A percentile compares a stretch with the other conserved stretches of the same genome.
These are phyloP conservation scores for Scaptomyza tumidula DNA, from an alignment of 2,888 invertebrate genomes.

Conservation along the genomic window DNA sequence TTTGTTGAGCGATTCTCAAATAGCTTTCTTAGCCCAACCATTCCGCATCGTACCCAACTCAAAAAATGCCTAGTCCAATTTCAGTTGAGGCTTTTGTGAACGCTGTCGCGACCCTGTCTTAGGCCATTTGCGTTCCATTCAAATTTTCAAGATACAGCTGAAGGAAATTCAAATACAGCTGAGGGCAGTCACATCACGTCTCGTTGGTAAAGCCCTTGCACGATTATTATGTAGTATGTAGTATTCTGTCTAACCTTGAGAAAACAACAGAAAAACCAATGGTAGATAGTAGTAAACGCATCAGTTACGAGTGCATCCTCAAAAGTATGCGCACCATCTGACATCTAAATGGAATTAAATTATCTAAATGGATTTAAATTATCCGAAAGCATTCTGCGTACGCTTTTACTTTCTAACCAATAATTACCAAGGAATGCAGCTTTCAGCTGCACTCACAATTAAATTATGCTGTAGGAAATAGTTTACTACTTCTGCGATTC, in stretches of 20 bases:
- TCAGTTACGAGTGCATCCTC: conserved; percentile 7
- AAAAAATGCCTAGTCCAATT: conserved; percentile 10
- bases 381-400: conserved; percentile 11
- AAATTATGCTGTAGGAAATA: conserved; percentile 55
- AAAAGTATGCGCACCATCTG: conserved; percentile 18
- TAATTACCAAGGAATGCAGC: conserved; percentile 15
- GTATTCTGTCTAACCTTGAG: not conserved
- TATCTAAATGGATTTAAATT: conserved; percentile 16
- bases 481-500: not conserved
- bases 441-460: conserved; percentile 48
- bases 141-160: too few relatives aligned
- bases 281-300: not conserved
- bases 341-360: conserved; percentile 20
- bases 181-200: conserved; percentile 11
- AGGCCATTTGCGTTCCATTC: conserved; percentile 38
- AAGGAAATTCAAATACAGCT: conserved; percentile 5
- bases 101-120: conserved; percentile 33
- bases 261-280: not conserved
- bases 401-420: conserved; percentile 4
- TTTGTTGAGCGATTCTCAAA: conserved; percentile 4
- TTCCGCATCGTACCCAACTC: not conserved
- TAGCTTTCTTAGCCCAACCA: not conserved
- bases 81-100: conserved; percentile 23
- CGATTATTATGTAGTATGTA: not conserved
- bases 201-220: not conserved